Conservation (phyloP, 2,113 vertebrate species). For the Ptychochromis oligacanthus region DNA sequence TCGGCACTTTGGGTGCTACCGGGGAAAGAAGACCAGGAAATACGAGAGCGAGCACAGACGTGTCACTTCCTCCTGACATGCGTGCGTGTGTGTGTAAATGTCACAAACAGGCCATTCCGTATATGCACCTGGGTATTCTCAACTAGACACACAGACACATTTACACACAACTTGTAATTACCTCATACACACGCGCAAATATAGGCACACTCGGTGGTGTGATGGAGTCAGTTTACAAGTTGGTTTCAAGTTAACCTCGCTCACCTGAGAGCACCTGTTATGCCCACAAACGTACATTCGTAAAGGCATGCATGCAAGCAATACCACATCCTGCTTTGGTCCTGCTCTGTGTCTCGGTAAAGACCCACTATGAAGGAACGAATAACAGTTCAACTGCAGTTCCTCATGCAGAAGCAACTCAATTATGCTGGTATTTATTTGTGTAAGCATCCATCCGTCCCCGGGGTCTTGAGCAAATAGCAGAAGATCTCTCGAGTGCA, state of each 20-base stretch:
- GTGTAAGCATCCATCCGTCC: constrained; percentile 35
- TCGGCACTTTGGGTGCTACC: constrained; percentile 39
- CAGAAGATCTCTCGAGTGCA: constrained; percentile 10
- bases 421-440: background rate
- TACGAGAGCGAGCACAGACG: constrained; percentile 59
- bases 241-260: constrained; percentile 65
- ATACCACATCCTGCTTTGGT: constrained; percentile 55
- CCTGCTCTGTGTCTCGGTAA: constrained; percentile 1
- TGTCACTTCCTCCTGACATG: constrained; percentile 71
- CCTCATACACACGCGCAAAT: background rate
- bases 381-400: constrained; percentile 12
- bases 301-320: constrained; percentile 8
- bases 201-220: background rate
- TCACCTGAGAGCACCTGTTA: constrained; percentile 65
- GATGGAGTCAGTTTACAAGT: constrained; percentile 67
- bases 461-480: constrained; percentile 29
- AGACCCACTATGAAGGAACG: background rate
- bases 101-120: constrained; percentile 27
- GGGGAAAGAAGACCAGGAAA: constrained; percentile 70
- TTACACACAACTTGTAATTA: constrained; percentile 1
- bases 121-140: constrained; percentile 10
- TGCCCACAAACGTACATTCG: constrained; percentile 20
- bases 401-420: constrained; percentile 25
- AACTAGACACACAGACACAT: background rate
- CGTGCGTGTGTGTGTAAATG: background rate